Conservation (phyloP, 1,140 invertebrate genomes). For the Drosophila serrata region DNA sequence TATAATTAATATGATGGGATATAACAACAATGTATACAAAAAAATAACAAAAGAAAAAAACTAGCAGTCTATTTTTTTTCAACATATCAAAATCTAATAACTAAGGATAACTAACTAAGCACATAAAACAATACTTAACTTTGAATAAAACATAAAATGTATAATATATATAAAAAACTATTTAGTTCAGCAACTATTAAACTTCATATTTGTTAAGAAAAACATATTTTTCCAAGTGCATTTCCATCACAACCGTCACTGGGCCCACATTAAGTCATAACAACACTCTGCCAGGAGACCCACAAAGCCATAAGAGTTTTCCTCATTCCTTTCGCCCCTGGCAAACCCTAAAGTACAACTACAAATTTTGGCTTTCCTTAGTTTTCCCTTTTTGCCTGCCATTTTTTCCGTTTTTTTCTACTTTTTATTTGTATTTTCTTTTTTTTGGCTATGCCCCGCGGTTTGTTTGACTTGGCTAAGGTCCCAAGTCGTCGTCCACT, state of each 20-base stretch:
- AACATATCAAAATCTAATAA: too few species aligned
- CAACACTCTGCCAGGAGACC: conserved; percentile 52
- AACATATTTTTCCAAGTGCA: conserved; percentile 29
- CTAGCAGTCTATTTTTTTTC: too few species aligned
- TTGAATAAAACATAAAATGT: too few species aligned
- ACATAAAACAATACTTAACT: too few species aligned
- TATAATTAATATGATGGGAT: not conserved
- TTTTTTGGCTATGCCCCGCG: conserved; percentile 55
- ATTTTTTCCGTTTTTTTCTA: conserved; percentile 10
- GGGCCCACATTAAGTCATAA: conserved; percentile 79
- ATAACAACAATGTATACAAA: too few species aligned
- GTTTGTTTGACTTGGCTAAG: conserved; percentile 75
- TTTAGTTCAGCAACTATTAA: too few species aligned
- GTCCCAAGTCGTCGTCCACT: conserved; percentile 10
- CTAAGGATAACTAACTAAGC: too few species aligned
- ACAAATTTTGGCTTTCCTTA: conserved; percentile 37
- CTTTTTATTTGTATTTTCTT: conserved; percentile 13
- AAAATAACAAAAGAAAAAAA: not conserved
- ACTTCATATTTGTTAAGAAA: not conserved
- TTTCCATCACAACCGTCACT: conserved; percentile 67
- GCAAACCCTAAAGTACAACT: conserved; percentile 1
- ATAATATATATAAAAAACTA: too few species aligned
- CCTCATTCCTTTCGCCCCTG: too few species aligned
- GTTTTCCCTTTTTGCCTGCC: conserved; percentile 19
- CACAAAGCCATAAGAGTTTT: not conserved